A percentile compares a stretch with the other conserved stretches of the same genome.
These are phyloP conservation scores for Tetragonula clypearis DNA, from an alignment of 1,140 invertebrate genomes.

Conservation along the genomic window DNA sequence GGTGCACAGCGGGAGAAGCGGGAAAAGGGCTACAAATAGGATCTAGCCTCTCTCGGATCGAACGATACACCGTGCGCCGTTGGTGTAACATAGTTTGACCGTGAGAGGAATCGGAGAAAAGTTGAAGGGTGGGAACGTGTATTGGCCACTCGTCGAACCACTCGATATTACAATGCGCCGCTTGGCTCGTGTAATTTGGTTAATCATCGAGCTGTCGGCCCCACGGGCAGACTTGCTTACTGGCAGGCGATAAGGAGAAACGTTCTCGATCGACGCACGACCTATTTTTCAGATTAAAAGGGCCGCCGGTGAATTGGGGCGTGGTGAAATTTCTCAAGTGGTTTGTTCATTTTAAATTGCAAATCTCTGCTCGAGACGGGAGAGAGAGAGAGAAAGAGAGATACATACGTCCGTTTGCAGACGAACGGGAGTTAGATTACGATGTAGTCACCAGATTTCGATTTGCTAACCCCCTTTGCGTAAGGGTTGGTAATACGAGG, in stretches of 20 bases:
- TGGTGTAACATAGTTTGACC: constrained; percentile 4
- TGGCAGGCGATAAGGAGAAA: neutral
- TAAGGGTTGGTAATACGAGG: neutral
- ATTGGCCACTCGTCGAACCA: constrained; percentile 26
- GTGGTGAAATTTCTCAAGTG: constrained; percentile 4
- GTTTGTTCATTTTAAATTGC: constrained; percentile 21
- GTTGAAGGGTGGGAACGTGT: neutral
- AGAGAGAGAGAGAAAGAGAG: no score
- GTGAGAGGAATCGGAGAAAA: constrained; percentile 44
- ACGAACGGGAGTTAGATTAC: neutral
- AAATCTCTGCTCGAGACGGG: no score
- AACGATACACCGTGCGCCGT: constrained; percentile 6
- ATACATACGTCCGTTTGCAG: neutral
- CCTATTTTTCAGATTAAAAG: neutral
- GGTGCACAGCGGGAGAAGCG: neutral
- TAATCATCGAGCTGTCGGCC: constrained; percentile 49
- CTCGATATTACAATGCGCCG: constrained; percentile 53
- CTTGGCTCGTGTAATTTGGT: constrained; percentile 48
- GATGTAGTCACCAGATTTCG: neutral
- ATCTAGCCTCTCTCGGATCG: constrained; percentile 60
- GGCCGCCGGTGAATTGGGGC: neutral
- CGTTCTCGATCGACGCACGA: neutral
- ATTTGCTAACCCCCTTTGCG: no score
- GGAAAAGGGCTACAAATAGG: constrained; percentile 48
- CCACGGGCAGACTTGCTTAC: neutral